A percentile compares a stretch with the other conserved stretches of the same genome.
Evolutionary conservation across 2,113 vertebrate genomes (phyloP).

Genomic region (Mesembrinibis cayennensis): DNA sequence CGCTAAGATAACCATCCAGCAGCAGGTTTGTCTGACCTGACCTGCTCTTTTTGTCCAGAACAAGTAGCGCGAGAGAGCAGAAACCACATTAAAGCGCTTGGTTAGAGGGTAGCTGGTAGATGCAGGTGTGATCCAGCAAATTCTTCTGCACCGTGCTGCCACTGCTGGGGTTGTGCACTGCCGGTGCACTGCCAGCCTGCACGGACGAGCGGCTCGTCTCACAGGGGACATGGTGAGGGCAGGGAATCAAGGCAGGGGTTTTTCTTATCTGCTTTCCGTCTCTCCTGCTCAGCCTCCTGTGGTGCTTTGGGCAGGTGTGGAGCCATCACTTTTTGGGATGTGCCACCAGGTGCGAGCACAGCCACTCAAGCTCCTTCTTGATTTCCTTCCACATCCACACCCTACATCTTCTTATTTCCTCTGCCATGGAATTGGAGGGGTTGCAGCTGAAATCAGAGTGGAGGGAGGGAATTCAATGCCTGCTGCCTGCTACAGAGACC

Average conservation of each 20-base stretch:
- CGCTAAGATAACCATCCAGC: not conserved
- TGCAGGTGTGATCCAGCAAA: not conserved
- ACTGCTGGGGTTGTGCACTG: not conserved
- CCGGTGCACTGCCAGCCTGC: not conserved
- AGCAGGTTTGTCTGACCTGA: conserved; percentile 1
- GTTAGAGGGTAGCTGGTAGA: not conserved
- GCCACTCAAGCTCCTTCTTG: not conserved
- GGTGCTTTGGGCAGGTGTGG: not conserved
- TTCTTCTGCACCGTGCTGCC: not conserved
- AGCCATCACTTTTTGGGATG: fast-evolving
- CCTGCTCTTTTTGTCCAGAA: not conserved
- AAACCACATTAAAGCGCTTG: not conserved
- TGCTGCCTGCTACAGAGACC: not conserved
- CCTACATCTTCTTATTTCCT: not conserved
- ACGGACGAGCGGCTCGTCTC: not conserved
- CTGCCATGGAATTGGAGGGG: fast-evolving
- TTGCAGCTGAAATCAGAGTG: not conserved
- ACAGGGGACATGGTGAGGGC: not conserved
- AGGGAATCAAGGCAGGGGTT: not conserved
- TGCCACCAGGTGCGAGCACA: not conserved
- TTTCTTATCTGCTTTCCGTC: not conserved
- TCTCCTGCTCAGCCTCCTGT: not conserved
- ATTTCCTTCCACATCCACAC: not conserved
- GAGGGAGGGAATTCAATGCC: not conserved
- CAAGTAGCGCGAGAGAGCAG: not conserved